These are phyloP conservation scores for Himalopsyche tibetana DNA, from an alignment of 2,888 invertebrate species.

Conservation along the genomic window DNA sequence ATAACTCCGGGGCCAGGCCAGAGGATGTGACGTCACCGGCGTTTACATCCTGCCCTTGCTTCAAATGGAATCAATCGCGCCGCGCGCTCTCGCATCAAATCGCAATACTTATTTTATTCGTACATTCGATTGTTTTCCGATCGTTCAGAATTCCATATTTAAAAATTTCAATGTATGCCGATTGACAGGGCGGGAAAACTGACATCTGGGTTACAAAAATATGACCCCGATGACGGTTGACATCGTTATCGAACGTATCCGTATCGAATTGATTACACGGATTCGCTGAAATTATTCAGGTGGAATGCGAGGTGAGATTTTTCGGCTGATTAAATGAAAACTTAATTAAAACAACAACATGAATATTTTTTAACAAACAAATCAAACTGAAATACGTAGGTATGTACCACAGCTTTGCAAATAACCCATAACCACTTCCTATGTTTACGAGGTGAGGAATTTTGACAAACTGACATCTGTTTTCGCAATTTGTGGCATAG, in stretches of 20 bases:
- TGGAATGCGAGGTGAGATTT: too few species aligned
- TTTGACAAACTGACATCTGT: too few species aligned
- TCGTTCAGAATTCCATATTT: background rate
- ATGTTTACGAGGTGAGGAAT: too few species aligned
- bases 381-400: too few species aligned
- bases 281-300: too few species aligned
- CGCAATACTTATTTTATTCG: slow-evolving; percentile 4
- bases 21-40: slow-evolving; percentile 65
- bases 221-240: slow-evolving; percentile 28
- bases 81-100: slow-evolving; percentile 11
- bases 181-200: slow-evolving; percentile 23
- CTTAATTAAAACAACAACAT: too few species aligned
- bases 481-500: too few species aligned
- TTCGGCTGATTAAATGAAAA: too few species aligned
- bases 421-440: too few species aligned
- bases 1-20: slow-evolving; percentile 65
- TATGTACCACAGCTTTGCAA: too few species aligned
- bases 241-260: background rate
- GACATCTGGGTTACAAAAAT: background rate
- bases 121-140: slow-evolving; percentile 14
- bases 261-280: too few species aligned
- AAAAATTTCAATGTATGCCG: slow-evolving; percentile 10
- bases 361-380: too few species aligned
- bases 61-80: slow-evolving; percentile 55
- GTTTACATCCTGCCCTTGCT: slow-evolving; percentile 60